Percentiles rank a stretch among this genome's conserved stretches.
Evolutionary conservation across 2,113 vertebrate genomes (phyloP).

Genomic region (Zapus hudsonius): DNA sequence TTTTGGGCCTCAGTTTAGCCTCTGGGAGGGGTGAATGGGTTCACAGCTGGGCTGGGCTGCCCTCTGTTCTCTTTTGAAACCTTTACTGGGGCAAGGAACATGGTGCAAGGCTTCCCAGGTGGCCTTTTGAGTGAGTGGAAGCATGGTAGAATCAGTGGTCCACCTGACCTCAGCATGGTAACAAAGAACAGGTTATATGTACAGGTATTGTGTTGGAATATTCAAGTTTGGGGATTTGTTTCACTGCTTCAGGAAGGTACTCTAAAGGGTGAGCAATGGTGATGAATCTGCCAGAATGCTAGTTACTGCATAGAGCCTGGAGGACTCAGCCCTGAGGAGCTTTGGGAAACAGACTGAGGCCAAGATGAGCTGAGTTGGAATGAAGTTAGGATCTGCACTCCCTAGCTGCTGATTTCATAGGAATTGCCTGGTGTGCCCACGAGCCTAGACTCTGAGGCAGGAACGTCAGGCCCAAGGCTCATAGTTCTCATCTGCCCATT

Average conservation of each 20-base stretch:
- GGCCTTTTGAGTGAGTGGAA: background rate
- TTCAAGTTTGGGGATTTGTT: background rate
- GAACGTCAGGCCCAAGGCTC: background rate
- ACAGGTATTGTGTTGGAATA: background rate
- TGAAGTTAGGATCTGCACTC: background rate
- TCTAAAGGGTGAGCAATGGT: background rate
- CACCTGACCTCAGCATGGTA: rapidly evolving
- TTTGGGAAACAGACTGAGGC: background rate
- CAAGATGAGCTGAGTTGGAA: background rate
- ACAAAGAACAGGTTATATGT: background rate
- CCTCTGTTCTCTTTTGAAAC: background rate
- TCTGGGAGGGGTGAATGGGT: background rate
- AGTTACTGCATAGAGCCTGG: rapidly evolving
- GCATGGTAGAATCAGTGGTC: background rate
- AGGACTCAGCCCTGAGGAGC: background rate
- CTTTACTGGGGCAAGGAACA: background rate
- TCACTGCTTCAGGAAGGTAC: background rate
- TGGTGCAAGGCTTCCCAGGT: background rate
- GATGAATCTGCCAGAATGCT: background rate
- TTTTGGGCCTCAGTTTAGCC: background rate
- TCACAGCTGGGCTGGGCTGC: background rate
- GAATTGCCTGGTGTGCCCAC: background rate
- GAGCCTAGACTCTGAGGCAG: background rate
- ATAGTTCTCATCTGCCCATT: background rate
- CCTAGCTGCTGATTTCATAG: background rate